Evolutionary conservation across 2,113 vertebrate genomes (phyloP), one percentile per base, ranked within the genome.

Genomic region (Laterallus jamaicensis): DNA sequence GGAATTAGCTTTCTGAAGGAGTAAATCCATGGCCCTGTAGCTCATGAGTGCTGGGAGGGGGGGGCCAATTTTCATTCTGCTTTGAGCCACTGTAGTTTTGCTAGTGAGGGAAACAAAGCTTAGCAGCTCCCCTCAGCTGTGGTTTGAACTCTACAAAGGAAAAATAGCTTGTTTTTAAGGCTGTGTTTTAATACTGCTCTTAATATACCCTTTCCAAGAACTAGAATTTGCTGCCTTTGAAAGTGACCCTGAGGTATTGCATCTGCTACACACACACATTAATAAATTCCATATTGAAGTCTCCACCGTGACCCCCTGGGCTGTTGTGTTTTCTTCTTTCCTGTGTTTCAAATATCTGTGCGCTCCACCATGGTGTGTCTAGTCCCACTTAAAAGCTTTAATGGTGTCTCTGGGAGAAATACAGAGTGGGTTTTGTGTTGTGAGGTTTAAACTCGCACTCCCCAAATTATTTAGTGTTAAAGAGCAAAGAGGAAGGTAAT

Each of bases 251-350:
- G 77, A 63, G 47, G 37, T 93, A 81, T 95, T 96, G 74, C 94
- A 70, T 96, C 92, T 92, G 87, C 94, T 94, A 59, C 67, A 71
- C 70, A 93, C 94, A 83, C 88, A 82, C 12, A 13, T 62, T 96
- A 97, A 96, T 96, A 89, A 88, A 93, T 75, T 78, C 95, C 91
- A 70, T 79, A 52, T 94, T 96, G 86, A 55, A 25, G n/a, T 49
- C 74, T 78, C 59, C 12, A 6, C 86, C 37, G 20, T 88, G 76
- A 91, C 82, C 69, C 73, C 80, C 35, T 89, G 80, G 54, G 58
- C 50, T 87, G 70, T 84, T 92, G 58, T 77, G 80, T 91, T 87
- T 85, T 74, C 44, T 39, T 86, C 76, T 82, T 76, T 66, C 39
- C 76, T 0, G 4, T 79, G 47, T 89, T 95, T 86, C 64, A 76